Percentiles rank a stretch among this genome's conserved stretches.
phyloP scores from a whole-genome alignment of 2,797 vertebrate genomes.

The Cirrhinus molitorella region DNA sequence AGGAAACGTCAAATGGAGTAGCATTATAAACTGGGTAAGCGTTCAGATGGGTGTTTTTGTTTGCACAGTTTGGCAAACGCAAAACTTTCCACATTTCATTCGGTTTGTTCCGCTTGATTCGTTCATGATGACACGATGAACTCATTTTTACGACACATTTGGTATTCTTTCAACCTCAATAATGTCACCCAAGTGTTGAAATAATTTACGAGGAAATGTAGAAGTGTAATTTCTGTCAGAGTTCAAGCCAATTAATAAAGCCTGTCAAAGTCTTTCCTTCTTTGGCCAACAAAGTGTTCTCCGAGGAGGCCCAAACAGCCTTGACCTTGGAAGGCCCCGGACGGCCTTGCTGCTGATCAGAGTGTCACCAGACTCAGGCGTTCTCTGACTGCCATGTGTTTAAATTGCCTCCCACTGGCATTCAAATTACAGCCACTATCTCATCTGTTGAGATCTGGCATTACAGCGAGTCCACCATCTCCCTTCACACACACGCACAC shows the following conservation, averaged over 20 bases:
- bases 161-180: conserved; percentile 37
- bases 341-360: conserved; percentile 49
- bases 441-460: conserved; percentile 65
- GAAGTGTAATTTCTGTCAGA: conserved; percentile 45
- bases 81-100: conserved; percentile 40
- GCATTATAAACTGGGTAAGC: conserved; percentile 18
- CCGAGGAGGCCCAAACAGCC: conserved; percentile 14
- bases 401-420: conserved; percentile 83
- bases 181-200: conserved; percentile 22
- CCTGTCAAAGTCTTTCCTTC: conserved; percentile 33
- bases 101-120: not conserved
- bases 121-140: conserved; percentile 1
- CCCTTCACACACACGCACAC: conserved; percentile 62
- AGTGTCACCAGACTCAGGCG: conserved; percentile 70
- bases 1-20: conserved; percentile 23
- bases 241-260: conserved; percentile 49
- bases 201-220: conserved; percentile 35
- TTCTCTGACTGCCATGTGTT: conserved; percentile 79
- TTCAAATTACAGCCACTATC: conserved; percentile 79
- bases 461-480: conserved; percentile 79
- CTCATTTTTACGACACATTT: not conserved
- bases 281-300: conserved; percentile 48
- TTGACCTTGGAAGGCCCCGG: conserved; percentile 37
- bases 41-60: conserved; percentile 26
- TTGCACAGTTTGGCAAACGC: conserved; percentile 2